Conservation (phyloP, 2,113 vertebrate species). For the Symphodus melops region DNA sequence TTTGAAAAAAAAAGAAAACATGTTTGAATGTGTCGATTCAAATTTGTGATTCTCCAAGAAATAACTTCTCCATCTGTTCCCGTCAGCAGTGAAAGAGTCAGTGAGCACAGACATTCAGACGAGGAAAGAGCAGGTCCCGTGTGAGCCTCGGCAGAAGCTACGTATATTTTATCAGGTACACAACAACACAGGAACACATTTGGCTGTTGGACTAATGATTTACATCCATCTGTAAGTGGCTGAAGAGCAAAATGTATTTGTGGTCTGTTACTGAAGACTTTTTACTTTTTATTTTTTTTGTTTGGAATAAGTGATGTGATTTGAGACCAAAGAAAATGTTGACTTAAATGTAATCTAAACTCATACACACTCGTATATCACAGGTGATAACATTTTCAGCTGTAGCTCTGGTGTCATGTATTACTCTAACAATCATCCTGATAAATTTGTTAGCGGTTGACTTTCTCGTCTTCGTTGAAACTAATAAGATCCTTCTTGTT, state of each 20-base stretch:
- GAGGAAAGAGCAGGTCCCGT: slow-evolving; percentile 91
- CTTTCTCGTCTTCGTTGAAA: slow-evolving; percentile 10
- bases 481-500: slow-evolving; percentile 26
- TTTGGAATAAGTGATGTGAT: slow-evolving; percentile 17
- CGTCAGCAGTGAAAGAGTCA: slow-evolving; percentile 94
- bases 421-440: neutral
- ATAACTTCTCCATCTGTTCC: slow-evolving; percentile 61
- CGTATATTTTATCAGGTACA: slow-evolving; percentile 98
- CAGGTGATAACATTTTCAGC: too few relatives aligned
- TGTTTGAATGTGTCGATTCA: slow-evolving; percentile 3
- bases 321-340: neutral
- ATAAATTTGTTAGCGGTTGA: neutral
- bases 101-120: slow-evolving; percentile 90
- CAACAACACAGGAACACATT: slow-evolving; percentile 6
- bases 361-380: too few relatives aligned
- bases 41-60: slow-evolving; percentile 30
- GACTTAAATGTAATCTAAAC: too few relatives aligned
- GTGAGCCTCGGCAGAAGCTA: slow-evolving; percentile 94
- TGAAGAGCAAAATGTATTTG: slow-evolving; percentile 12
- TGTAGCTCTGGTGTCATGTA: slow-evolving; percentile 3
- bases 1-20: too few relatives aligned
- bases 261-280: neutral
- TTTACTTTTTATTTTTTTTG: slow-evolving; percentile 6
- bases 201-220: slow-evolving; percentile 7
- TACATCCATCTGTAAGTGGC: neutral